Evolutionary conservation across 2,888 invertebrate genomes (phyloP), one percentile per base, ranked within the genome.

Genomic region (Boloria selene): DNA sequence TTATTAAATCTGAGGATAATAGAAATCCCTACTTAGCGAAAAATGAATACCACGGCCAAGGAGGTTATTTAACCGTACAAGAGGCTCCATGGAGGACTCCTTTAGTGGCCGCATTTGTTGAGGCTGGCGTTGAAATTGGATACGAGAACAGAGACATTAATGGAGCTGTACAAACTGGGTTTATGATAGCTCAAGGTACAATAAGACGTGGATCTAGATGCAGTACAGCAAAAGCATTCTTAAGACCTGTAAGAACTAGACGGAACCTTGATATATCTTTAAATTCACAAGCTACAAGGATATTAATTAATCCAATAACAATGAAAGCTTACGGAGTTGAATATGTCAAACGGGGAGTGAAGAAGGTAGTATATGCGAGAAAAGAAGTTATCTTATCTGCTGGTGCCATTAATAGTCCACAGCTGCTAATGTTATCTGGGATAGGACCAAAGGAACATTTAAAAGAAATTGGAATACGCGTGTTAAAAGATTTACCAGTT

Each of bases 361-460:
- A 94, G 65, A 94, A 95, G 77, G 89, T 94, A 0, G 95, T 96
- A 0, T 89, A 94, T 67, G 97, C 97, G 0, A 93, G 94, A 61
- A 96, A 96, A 76, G 97, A 97, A 84, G 94, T 98, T 0, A 96
- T 98, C 56, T 81, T 98, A 49, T 95, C 97, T 13, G 98, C 97
- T 0, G 98, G 98, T 0, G 95, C 98, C 0, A 96, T 99, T 38
- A 98, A 98, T 80, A 96, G 96, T 13, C 97, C 98, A 0, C 98
- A 98, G 80, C 88, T 99, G 61, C 88, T 99, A 68, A 97, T 98
- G 97, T 86, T 98, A 0, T 98, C 98, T 0, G 98, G 98, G 0
- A 93, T 97, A 61, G 96, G 96, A 0, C 96, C 97, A 0, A 90
- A 92, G 62, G 87, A 94, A 14, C 96, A 97, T 75, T 88, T 97